These are phyloP conservation scores for Drosophila nannoptera DNA, from an alignment of 1,140 invertebrate species.

Conservation along the genomic window DNA sequence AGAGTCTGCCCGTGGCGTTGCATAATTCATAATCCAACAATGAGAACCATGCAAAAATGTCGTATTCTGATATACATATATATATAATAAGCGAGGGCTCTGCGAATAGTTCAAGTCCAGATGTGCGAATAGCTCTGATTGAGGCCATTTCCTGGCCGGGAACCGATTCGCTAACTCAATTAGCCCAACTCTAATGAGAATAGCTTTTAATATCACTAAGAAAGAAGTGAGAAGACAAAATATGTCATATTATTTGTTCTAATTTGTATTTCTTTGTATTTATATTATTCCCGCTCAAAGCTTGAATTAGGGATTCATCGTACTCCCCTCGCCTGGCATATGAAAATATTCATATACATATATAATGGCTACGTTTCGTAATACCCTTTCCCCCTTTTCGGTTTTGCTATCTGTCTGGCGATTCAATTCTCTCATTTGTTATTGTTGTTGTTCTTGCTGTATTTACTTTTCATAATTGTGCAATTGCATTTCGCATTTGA, in stretches of 20 bases:
- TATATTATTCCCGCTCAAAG: no score
- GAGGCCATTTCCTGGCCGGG: no score
- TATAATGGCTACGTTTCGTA: conserved; percentile 25
- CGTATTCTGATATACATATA: conserved; percentile 19
- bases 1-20: conserved; percentile 30
- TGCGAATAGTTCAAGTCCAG: not conserved
- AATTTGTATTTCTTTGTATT: no score
- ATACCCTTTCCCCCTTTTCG: conserved; percentile 2
- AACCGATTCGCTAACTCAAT: no score
- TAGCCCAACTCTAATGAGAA: no score
- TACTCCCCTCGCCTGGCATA: conserved; percentile 21
- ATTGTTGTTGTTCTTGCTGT: conserved; percentile 39
- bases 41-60: conserved; percentile 35
- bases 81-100: conserved; percentile 8
- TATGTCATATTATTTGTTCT: no score
- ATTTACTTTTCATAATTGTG: conserved; percentile 61
- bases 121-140: no score
- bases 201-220: no score
- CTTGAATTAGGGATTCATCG: not conserved
- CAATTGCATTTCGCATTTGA: conserved; percentile 51
- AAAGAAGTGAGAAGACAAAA: no score
- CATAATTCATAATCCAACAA: conserved; percentile 27
- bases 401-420: conserved; percentile 24
- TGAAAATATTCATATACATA: conserved; percentile 17
- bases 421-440: conserved; percentile 18